Evolutionary conservation across 92 coral and sea anemone species (phyloP), one percentile per base, ranked within the genome.

Genomic region (Parazoanthus swiftii): DNA sequence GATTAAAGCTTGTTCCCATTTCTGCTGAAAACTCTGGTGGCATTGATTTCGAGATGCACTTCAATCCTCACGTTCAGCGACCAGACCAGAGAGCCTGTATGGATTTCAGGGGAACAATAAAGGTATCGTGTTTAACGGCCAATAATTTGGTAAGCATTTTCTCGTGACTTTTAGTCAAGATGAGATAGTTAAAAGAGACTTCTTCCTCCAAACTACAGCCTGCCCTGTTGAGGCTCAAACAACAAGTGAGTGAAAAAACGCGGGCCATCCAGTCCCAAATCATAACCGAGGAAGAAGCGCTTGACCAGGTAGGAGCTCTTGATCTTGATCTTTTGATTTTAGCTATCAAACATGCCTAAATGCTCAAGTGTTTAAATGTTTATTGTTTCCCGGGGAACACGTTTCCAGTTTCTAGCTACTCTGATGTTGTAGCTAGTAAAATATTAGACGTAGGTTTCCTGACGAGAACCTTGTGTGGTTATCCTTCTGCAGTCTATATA

Each of bases 11-110:
- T 11, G 88, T 97, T 37, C 99, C 99, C 37, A 42, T 85, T 35
- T 88, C 97, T 23, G 99, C 99, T 46, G 97, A 91, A 81, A 91
- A 97, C 89, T 98, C 99, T 35, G 92, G 92, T 84, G 99, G 99
- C 8, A 79, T 94, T 43, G 98, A 96, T 84, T 95, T 95, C 86
- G 99, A 96, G 86, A 89, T 96, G 94, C 95, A 91, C 83, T 96
- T 91, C 70, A 91, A 95, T 85, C 98, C 98, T 21, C 95, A 90
- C 73, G 80, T 86, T 14, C 91, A 88, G 63, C 93, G 93, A 72
- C 89, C 91, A 21, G 95, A 91, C 67, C 93, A 92, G 81, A 83
- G 89, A 67, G 76, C 89, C 23, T 82, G 85, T 37, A 72, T 77
- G 88, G 91, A 95, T 85, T 95, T 93, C 74, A 93, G 89, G 63